phyloP scores from a whole-genome alignment of 1,140 invertebrate species.

The Rhynchophorus ferrugineus region DNA sequence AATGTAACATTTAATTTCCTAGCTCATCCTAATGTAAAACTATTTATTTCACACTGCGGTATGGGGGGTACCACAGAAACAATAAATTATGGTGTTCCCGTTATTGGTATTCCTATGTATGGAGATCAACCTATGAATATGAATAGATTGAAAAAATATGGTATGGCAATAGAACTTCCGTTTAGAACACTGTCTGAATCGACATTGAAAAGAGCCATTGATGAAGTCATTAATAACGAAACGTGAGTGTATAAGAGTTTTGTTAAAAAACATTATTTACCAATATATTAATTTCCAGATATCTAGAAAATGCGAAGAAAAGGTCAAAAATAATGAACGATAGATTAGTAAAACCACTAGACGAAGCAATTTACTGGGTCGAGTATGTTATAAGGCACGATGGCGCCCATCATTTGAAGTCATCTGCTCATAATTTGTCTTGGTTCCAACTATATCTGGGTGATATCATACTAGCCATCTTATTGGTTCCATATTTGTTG shows the following conservation, averaged over 20 bases:
- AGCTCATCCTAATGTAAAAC: conserved; percentile 30
- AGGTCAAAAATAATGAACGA: conserved; percentile 49
- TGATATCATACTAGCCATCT: conserved; percentile 23
- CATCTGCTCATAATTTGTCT: conserved; percentile 48
- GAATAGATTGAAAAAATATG: conserved; percentile 26
- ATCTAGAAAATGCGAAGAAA: conserved; percentile 38
- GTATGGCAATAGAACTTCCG: conserved; percentile 30
- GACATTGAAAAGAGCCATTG: conserved; percentile 28
- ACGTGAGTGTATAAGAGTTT: conserved; percentile 25
- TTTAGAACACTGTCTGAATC: conserved; percentile 34
- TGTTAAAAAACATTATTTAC: neutral
- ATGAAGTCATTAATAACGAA: conserved; percentile 35
- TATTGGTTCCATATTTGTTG: neutral
- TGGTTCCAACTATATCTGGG: conserved; percentile 45
- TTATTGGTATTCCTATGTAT: conserved; percentile 41
- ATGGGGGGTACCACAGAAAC: conserved; percentile 40
- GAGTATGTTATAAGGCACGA: conserved; percentile 61
- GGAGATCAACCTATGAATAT: conserved; percentile 36
- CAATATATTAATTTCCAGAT: conserved; percentile 6
- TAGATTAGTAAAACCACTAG: conserved; percentile 46
- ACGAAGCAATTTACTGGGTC: conserved; percentile 59
- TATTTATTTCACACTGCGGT: conserved; percentile 32
- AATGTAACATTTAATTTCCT: conserved; percentile 14
- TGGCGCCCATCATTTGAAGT: conserved; percentile 54
- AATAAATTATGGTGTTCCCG: conserved; percentile 44